Percentiles rank a stretch among this genome's conserved stretches.
Conservation (phyloP, 2,888 invertebrate genomes). For the Apeira syringaria region DNA sequence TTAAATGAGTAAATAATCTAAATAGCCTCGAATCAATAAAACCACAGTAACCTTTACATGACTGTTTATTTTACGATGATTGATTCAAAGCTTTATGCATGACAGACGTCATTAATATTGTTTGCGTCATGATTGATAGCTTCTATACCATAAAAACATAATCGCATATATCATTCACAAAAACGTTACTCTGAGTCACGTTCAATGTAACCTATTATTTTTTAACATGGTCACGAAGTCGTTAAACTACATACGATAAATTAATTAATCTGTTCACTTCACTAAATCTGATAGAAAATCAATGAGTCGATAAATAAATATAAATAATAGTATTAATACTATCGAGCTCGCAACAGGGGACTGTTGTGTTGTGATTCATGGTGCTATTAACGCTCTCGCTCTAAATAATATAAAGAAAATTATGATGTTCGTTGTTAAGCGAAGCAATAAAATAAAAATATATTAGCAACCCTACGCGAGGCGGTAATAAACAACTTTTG, state of each 20-base stretch:
- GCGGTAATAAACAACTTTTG: slow-evolving; percentile 77
- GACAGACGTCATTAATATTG: slow-evolving; percentile 70
- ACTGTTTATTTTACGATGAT: slow-evolving; percentile 53
- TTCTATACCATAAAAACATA: slow-evolving; percentile 42
- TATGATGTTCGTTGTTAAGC: slow-evolving; percentile 61
- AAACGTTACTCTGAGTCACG: slow-evolving; percentile 40
- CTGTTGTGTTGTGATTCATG: slow-evolving; percentile 65
- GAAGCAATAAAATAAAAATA: slow-evolving; percentile 62
- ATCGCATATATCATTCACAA: slow-evolving; percentile 9
- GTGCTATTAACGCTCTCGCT: slow-evolving; percentile 62
- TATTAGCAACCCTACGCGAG: slow-evolving; percentile 68
- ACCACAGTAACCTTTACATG: slow-evolving; percentile 30
- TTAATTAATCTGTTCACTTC: slow-evolving; percentile 36
- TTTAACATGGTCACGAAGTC: slow-evolving; percentile 37
- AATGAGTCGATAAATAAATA: slow-evolving; percentile 53
- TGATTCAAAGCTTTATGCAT: slow-evolving; percentile 56
- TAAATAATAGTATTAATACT: slow-evolving; percentile 66
- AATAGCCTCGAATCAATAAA: slow-evolving; percentile 10
- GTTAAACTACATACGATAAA: slow-evolving; percentile 30
- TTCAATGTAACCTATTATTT: slow-evolving; percentile 34
- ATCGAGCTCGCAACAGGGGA: slow-evolving; percentile 60
- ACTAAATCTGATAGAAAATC: slow-evolving; percentile 23
- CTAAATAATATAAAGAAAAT: slow-evolving; percentile 65
- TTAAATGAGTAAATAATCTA: background rate
- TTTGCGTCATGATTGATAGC: slow-evolving; percentile 65